Evolutionary conservation across 2,113 vertebrate genomes (phyloP).

Genomic region (Rallus limicola): DNA sequence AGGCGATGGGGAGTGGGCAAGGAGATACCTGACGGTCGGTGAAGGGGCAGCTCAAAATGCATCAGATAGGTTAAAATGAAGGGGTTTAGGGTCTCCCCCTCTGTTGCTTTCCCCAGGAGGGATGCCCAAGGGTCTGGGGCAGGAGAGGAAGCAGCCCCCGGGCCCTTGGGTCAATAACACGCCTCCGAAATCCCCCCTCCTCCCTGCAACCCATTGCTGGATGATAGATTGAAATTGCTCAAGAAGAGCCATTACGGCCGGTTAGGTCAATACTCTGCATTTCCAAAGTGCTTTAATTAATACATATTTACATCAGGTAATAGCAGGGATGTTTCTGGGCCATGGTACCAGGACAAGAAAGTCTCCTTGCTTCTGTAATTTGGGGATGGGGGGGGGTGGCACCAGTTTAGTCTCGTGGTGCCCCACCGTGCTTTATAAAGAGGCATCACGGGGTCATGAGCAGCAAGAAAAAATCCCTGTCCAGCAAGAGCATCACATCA

Average conservation of each 20-base stretch:
- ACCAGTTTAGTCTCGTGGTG: not conserved
- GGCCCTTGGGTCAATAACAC: not conserved
- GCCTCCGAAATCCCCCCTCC: not conserved
- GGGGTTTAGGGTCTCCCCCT: not conserved
- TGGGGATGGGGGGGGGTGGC: too few species aligned
- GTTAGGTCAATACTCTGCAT: conserved; percentile 62
- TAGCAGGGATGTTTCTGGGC: conserved; percentile 32
- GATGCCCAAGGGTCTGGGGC: not conserved
- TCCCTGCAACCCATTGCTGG: not conserved
- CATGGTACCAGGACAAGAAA: not conserved
- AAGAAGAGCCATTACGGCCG: conserved; percentile 44
- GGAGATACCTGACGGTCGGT: fast-evolving
- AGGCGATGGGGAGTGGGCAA: not conserved
- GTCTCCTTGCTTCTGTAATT: not conserved
- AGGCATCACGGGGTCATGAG: not conserved
- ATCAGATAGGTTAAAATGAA: not conserved
- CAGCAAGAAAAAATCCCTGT: not conserved
- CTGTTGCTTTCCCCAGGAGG: not conserved
- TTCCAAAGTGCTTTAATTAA: conserved; percentile 72
- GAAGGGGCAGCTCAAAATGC: not conserved
- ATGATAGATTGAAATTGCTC: conserved; percentile 64
- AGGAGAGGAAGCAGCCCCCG: not conserved
- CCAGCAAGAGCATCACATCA: not conserved
- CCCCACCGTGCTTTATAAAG: not conserved
- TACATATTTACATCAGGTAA: conserved; percentile 66